Evolutionary conservation across 2,113 vertebrate genomes (phyloP).

Genomic region (Nothoprocta perdicaria): DNA sequence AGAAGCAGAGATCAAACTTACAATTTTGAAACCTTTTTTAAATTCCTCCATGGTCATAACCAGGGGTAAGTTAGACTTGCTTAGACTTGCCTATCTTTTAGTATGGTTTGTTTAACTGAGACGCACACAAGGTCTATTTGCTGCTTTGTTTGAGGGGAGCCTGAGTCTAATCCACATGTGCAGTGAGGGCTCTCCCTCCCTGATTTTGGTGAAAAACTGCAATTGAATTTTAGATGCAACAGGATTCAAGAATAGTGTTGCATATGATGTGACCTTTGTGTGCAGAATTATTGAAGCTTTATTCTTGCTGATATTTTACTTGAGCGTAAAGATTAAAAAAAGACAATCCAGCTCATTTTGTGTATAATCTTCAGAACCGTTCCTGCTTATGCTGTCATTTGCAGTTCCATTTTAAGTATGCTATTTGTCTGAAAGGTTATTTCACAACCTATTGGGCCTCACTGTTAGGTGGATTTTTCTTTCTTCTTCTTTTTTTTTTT

Average conservation of each 20-base stretch:
- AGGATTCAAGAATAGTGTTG: conserved; percentile 47
- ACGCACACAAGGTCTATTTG: conserved; percentile 58
- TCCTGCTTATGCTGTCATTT: conserved; percentile 13
- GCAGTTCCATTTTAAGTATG: not conserved
- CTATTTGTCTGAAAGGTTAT: conserved; percentile 25
- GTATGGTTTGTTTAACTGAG: conserved; percentile 52
- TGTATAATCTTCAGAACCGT: not conserved
- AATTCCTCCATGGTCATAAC: conserved; percentile 14
- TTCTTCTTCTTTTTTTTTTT: not conserved
- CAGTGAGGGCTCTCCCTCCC: conserved; percentile 25
- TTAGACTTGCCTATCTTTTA: conserved; percentile 52
- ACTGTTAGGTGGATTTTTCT: not conserved
- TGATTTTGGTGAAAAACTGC: conserved; percentile 46
- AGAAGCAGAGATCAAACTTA: conserved; percentile 48
- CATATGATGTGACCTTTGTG: conserved; percentile 37
- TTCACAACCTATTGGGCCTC: conserved; percentile 14
- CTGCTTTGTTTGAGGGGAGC: conserved; percentile 56
- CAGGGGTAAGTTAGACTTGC: conserved; percentile 43
- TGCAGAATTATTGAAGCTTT: conserved; percentile 46
- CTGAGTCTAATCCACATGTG: conserved; percentile 63
- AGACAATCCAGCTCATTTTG: conserved; percentile 27
- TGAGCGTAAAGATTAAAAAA: conserved; percentile 37
- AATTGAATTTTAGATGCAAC: conserved; percentile 54
- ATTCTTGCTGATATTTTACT: conserved; percentile 36
- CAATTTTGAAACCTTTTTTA: conserved; percentile 19